phyloP scores from a whole-genome alignment of 2,113 vertebrate genomes.

The Aptenodytes patagonicus region DNA sequence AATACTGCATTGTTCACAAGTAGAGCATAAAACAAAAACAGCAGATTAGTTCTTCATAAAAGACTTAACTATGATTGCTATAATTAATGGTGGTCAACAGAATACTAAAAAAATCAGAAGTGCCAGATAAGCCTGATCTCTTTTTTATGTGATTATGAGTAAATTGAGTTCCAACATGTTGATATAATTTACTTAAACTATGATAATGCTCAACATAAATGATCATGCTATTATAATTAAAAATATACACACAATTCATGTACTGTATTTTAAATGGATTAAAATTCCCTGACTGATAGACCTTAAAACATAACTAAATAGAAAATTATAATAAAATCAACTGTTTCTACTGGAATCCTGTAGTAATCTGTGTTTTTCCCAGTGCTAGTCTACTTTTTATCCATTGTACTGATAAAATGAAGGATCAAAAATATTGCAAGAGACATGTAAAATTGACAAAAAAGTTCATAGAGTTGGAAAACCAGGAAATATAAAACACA shows the following conservation, averaged over 20 bases:
- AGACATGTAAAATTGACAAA: background rate
- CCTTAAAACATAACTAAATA: background rate
- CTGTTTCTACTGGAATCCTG: background rate
- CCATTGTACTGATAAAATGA: background rate
- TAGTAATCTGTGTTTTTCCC: background rate
- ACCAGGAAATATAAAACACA: background rate
- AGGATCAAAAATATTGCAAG: background rate
- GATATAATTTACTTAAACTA: background rate
- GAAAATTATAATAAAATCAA: background rate
- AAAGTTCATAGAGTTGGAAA: background rate
- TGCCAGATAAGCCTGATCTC: background rate
- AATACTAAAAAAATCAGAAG: background rate
- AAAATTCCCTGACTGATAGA: background rate
- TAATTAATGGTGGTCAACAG: background rate
- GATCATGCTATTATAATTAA: background rate
- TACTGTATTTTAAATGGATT: background rate
- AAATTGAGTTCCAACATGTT: background rate
- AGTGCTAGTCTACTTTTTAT: background rate
- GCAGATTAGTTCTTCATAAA: background rate
- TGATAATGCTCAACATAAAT: background rate
- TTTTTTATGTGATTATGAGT: background rate
- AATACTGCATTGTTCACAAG: background rate
- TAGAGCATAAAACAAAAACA: background rate
- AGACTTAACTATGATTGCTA: background rate
- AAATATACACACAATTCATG: background rate